A percentile compares a stretch with the other conserved stretches of the same genome.
These are phyloP conservation scores for Myiothlypis chrysogaster DNA, from an alignment of 2,797 vertebrate species.

Conservation along the genomic window DNA sequence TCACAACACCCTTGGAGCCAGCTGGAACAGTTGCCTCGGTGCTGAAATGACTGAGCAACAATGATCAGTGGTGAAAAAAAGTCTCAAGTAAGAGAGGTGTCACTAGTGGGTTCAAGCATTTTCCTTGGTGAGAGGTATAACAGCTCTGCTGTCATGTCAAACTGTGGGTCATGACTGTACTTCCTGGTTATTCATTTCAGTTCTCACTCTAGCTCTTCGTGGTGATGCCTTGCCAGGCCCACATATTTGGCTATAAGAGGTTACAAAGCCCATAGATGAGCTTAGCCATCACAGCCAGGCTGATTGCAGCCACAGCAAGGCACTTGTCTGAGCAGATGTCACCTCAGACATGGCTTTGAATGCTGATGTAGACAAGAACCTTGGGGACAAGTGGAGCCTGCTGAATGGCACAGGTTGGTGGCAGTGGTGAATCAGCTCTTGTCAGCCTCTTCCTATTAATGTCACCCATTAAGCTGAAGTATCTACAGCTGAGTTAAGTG, in stretches of 20 bases:
- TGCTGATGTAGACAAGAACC: neutral
- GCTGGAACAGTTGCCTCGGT: neutral
- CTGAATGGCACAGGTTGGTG: neutral
- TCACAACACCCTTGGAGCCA: neutral
- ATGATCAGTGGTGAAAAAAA: neutral
- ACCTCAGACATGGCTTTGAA: neutral
- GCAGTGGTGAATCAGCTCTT: neutral
- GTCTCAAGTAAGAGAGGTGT: neutral
- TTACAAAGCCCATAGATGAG: neutral
- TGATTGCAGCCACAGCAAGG: neutral
- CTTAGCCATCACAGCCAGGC: neutral
- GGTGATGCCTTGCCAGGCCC: neutral
- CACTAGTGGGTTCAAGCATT: neutral
- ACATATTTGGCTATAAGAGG: accelerated
- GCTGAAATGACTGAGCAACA: neutral
- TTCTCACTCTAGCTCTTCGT: neutral
- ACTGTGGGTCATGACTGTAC: neutral
- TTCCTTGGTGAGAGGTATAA: neutral
- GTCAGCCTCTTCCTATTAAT: neutral
- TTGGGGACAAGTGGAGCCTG: neutral
- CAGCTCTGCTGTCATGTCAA: neutral
- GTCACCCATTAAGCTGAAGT: neutral
- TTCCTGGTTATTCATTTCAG: neutral
- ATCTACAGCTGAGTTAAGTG: neutral
- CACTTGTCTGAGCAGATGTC: neutral